phyloP scores from a whole-genome alignment of 2,888 invertebrate species.

The Agrochola litura region DNA sequence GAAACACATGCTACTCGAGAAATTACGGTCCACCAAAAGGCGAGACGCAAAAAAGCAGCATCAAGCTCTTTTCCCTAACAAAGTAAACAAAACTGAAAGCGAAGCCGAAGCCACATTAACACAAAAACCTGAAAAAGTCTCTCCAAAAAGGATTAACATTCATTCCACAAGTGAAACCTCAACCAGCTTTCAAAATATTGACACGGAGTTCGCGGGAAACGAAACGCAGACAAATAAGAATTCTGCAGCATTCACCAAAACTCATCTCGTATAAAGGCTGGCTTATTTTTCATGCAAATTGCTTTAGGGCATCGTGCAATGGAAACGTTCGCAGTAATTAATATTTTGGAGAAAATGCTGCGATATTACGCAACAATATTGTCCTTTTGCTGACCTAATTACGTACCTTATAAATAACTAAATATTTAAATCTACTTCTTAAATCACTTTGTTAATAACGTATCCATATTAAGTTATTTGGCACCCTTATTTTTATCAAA shows the following conservation, averaged over 20 bases:
- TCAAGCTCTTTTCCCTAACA: constrained; percentile 33
- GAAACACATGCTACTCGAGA: constrained; percentile 13
- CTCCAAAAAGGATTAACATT: constrained; percentile 60
- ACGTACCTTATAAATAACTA: background rate
- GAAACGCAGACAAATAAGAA: constrained; percentile 57
- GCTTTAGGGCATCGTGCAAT: constrained; percentile 50
- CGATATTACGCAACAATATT: constrained; percentile 1
- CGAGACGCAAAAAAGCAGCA: constrained; percentile 9
- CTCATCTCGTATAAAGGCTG: constrained; percentile 53
- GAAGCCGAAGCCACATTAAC: constrained; percentile 44
- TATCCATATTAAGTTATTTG: background rate
- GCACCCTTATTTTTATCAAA: background rate
- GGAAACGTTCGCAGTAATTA: constrained; percentile 38
- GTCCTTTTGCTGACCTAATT: background rate
- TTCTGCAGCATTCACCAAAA: constrained; percentile 40
- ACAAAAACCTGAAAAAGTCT: constrained; percentile 53
- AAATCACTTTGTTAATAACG: background rate
- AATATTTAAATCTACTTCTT: background rate
- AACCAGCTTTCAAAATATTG: constrained; percentile 64
- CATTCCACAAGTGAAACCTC: constrained; percentile 54
- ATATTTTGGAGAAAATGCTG: constrained; percentile 35
- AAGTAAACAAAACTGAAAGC: constrained; percentile 48
- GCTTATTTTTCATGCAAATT: constrained; percentile 64
- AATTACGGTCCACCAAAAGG: constrained; percentile 3
- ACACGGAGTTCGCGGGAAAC: constrained; percentile 43